These are phyloP conservation scores for Vipera ursinii DNA, from an alignment of 2,797 vertebrate genomes.

Conservation along the genomic window DNA sequence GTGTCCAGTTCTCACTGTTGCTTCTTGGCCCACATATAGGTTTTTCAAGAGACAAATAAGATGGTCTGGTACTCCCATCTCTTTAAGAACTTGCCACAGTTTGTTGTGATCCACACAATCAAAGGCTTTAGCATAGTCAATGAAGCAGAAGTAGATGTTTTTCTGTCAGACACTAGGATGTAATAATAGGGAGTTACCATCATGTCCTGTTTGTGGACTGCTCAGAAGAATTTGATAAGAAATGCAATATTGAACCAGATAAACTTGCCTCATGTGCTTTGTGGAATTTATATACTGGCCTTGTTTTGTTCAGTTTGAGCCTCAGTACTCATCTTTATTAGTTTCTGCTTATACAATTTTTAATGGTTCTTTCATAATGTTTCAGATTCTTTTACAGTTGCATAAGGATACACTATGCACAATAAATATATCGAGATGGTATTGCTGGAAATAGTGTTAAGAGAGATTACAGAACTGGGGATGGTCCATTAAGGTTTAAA, in stretches of 20 bases:
- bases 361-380: not conserved
- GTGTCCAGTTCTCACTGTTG: too few species aligned
- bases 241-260: not conserved
- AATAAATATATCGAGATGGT: not conserved
- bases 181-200: not conserved
- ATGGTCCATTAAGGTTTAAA: not conserved
- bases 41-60: too few species aligned
- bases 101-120: too few species aligned
- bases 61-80: too few species aligned
- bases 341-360: not conserved
- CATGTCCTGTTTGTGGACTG: not conserved
- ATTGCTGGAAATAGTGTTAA: not conserved
- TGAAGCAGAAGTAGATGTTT: too few species aligned
- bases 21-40: too few species aligned
- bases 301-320: not conserved
- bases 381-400: not conserved
- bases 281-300: too few species aligned
- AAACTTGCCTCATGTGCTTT: not conserved
- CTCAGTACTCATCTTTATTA: not conserved
- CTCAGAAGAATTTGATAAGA: not conserved
- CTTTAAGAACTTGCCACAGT: too few species aligned
- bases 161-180: not conserved
- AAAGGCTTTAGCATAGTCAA: too few species aligned
- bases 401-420: too few species aligned
- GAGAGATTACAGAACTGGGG: not conserved